Conservation (phyloP, 23 tunicate species). For the Clavelina lepadiformis region DNA sequence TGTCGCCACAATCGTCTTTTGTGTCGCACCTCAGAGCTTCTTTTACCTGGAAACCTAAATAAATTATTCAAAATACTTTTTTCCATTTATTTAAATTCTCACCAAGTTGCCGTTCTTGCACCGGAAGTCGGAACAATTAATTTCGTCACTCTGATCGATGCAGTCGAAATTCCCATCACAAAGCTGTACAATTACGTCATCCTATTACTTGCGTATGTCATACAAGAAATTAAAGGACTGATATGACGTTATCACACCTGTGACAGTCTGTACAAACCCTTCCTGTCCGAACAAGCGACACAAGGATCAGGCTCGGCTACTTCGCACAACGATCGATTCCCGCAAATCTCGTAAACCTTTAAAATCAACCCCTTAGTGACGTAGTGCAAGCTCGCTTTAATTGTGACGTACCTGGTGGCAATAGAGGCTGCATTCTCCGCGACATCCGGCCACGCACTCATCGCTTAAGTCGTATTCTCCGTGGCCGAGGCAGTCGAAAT, state of each 20-base stretch:
- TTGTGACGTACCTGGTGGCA: constrained; percentile 1
- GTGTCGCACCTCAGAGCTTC: constrained; percentile 1
- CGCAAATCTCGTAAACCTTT: not conserved
- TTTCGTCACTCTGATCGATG: not conserved
- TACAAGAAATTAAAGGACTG: too few relatives aligned
- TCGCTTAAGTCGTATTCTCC: not conserved
- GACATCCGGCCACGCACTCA: not conserved
- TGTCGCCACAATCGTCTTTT: constrained; percentile 1
- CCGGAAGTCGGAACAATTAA: not conserved
- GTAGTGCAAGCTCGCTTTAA: too few relatives aligned
- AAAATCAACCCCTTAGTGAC: not conserved
- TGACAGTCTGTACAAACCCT: not conserved
- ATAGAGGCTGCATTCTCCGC: not conserved
- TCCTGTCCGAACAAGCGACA: not conserved
- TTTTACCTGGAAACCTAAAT: not conserved
- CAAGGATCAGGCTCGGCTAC: not conserved
- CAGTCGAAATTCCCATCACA: not conserved
- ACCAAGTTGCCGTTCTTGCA: not conserved
- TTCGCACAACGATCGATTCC: not conserved
- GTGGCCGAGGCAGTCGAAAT: not conserved
- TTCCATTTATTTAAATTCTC: too few relatives aligned
- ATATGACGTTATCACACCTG: not conserved
- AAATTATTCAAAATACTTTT: too few relatives aligned
- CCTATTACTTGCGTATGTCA: not conserved
- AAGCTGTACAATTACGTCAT: not conserved